Evolutionary conservation across 2,888 invertebrate species (phyloP), one percentile per base, ranked within the genome.

Genomic region (Archaeoteleia sp.): DNA sequence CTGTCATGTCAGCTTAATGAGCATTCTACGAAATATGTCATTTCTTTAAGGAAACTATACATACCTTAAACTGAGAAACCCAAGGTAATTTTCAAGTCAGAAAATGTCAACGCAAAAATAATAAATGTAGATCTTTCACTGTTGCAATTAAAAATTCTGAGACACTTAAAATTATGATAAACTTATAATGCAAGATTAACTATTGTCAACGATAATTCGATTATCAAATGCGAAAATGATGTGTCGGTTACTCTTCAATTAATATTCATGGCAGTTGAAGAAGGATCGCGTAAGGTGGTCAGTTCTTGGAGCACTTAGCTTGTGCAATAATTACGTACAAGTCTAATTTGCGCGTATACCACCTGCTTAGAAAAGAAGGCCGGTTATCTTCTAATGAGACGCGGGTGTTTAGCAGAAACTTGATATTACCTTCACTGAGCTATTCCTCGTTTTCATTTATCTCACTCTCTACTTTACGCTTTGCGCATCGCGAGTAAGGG

Each of bases 1-100:
- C 58, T 58, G 58, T 58, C 66, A 53, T 48, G 29, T 60, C 58
- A 66, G 58, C 58, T 53, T 66, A 66, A 66, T 53, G 66, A 66
- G 66, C 42, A 32, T 60, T 60, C 58, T 51, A 25, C 43, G 54
- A 66, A 66, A 58, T 40, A 27, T 58, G 51, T 32, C 48, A 48
- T 48, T 49, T 51, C 51, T 58, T 57, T 8, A 20, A 29, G 8
- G 29, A 29, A 8, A 8, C 2, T 29, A 29, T 9, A 9, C 29
- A 8, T 29, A 29, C 9, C 8, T 29, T 29, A 8, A 29, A 23
- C 6, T 29, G 23, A 37, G 17, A 20, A 4, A 5, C 34, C 10
- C 5, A n/a, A 27, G 42, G 27, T 12, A 8, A 35, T 42, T 32
- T 46, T 46, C 29, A 48, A 45, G 45, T 57, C 39, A 13, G 8